Percentiles rank a stretch among this genome's conserved stretches.
phyloP scores from a whole-genome alignment of 2,888 invertebrate species.

The Endotricha flammealis region DNA sequence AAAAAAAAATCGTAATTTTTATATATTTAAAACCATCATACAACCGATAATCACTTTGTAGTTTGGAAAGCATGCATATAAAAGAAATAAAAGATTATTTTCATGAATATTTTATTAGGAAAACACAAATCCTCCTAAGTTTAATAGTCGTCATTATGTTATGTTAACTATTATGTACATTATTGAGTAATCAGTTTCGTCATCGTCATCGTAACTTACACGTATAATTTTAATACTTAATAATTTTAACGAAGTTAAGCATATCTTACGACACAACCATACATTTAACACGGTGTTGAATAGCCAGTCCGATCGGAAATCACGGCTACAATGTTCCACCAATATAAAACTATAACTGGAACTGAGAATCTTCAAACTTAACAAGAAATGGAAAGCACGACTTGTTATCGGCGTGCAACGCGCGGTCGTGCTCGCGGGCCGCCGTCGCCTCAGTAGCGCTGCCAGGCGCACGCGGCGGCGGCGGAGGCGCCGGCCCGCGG shows the following conservation, averaged over 20 bases:
- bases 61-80: background rate
- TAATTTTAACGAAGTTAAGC: slow-evolving; percentile 71
- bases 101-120: slow-evolving; percentile 68
- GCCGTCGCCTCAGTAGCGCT: slow-evolving; percentile 57
- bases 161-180: slow-evolving; percentile 75
- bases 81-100: slow-evolving; percentile 30
- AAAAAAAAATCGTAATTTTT: no score
- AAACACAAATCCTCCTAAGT: slow-evolving; percentile 70
- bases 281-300: slow-evolving; percentile 71
- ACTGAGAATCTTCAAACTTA: slow-evolving; percentile 74
- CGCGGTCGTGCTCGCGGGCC: slow-evolving; percentile 19
- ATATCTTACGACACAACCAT: slow-evolving; percentile 79
- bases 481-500: slow-evolving; percentile 54
- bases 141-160: slow-evolving; percentile 40
- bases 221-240: slow-evolving; percentile 62
- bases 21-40: no score
- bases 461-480: slow-evolving; percentile 65
- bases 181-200: slow-evolving; percentile 54
- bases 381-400: slow-evolving; percentile 73
- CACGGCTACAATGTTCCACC: slow-evolving; percentile 65
- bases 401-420: slow-evolving; percentile 18
- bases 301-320: slow-evolving; percentile 38
- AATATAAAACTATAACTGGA: slow-evolving; percentile 72
- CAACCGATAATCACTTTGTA: no score
- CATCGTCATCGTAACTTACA: slow-evolving; percentile 58